phyloP scores from a whole-genome alignment of 2,888 invertebrate genomes.

The Penaeus monodon region DNA sequence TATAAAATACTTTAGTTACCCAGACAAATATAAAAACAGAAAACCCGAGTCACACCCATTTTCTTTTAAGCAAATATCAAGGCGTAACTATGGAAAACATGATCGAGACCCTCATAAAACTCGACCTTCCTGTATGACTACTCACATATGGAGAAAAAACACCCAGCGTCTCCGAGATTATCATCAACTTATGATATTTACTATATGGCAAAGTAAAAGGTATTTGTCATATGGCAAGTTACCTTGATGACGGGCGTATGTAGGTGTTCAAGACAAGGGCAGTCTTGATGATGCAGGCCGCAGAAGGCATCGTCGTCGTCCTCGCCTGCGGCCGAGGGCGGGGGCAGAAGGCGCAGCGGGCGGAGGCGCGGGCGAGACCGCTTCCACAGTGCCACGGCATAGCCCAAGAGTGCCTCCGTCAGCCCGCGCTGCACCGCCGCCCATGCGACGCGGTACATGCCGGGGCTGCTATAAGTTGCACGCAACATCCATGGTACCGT shows the following conservation, averaged over 20 bases:
- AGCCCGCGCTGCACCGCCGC: slow-evolving; percentile 47
- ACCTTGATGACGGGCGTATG: slow-evolving; percentile 29
- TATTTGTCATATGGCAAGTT: background rate
- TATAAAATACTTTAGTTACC: too few species aligned
- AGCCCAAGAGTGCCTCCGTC: slow-evolving; percentile 40
- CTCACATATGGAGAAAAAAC: too few species aligned
- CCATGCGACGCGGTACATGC: slow-evolving; percentile 53
- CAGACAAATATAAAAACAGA: too few species aligned
- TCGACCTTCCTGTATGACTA: too few species aligned
- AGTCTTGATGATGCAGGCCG: slow-evolving; percentile 47
- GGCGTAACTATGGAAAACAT: too few species aligned
- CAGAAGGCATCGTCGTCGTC: slow-evolving; percentile 51
- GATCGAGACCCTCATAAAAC: too few species aligned
- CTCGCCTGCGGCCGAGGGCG: slow-evolving; percentile 17
- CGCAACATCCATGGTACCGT: background rate
- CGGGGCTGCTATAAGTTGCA: background rate
- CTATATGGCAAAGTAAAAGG: too few species aligned
- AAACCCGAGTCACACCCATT: too few species aligned
- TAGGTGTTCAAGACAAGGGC: slow-evolving; percentile 34
- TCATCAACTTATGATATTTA: too few species aligned
- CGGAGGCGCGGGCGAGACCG: slow-evolving; percentile 21
- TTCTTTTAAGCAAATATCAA: too few species aligned
- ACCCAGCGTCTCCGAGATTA: too few species aligned
- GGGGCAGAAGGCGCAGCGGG: slow-evolving; percentile 29
- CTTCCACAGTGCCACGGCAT: slow-evolving; percentile 48